Evolutionary conservation across 1,140 invertebrate genomes (phyloP), one percentile per base, ranked within the genome.

Genomic region (Medauroidea extradentata): DNA sequence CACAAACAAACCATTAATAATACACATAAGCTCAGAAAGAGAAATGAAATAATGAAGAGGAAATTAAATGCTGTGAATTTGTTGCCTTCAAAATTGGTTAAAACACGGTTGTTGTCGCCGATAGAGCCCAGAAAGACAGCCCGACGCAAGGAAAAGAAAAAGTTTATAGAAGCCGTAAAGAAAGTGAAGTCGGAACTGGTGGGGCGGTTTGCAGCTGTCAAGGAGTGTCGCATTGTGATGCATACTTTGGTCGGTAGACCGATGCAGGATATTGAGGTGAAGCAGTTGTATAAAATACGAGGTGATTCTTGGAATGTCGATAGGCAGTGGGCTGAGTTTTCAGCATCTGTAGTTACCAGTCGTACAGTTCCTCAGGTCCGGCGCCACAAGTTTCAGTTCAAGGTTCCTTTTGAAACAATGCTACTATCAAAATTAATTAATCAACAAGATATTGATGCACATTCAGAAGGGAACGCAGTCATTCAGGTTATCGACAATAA

Each of bases 301-400:
- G 43, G 62, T 61, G 52, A 68, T 27, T 60, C 65, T 18, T 58
- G 52, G 19, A 38, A 61, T 8, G 65, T 77, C 24, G 66, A 63
- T 21, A 54, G 66, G 27, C 57, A 70, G 8, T 69, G 71, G 66
- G 65, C 70, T 14, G 63, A 72, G 27, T 76, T 75, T 66, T 73
- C 76, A 39, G 60, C 73, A 34, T 68, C 68, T 24, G 67, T 67
- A 21, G 56, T 76, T 0, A 63, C 53, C 14, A 24, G 16, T 11
- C 19, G 23, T 34, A 43, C 42, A 18, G 2, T 19, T 19, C 42
- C 19, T 7, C 9, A 16, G 3, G 16, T 16, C 25, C 23, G 5
- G 29, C 8, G 9, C 8, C 11, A n/a, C 18, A 3, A 16, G 29
- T 16, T 44, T 43, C 42, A 18, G 25, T 23, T 43, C 18, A 42